Conservation (phyloP, 2,797 vertebrate species). For the Falco peregrinus region DNA sequence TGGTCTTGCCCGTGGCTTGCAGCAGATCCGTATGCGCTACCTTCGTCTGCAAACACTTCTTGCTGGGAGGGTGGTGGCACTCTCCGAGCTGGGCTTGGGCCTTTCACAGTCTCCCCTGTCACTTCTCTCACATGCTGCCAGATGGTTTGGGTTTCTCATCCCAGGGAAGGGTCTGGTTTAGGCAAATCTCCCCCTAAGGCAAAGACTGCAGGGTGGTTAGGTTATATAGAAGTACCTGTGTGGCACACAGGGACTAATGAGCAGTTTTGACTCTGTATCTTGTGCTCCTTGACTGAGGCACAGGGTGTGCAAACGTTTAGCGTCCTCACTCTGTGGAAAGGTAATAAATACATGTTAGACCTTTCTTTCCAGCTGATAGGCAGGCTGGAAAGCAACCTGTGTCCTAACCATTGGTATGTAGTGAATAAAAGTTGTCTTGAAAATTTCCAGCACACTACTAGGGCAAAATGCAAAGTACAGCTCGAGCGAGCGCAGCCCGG, state of each 20-base stretch:
- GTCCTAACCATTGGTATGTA: neutral
- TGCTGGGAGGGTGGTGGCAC: neutral
- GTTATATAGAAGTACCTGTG: rapidly evolving
- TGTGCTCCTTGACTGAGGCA: neutral
- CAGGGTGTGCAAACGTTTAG: neutral
- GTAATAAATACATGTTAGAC: rapidly evolving
- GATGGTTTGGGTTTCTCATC: neutral
- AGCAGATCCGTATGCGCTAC: neutral
- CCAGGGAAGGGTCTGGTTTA: neutral
- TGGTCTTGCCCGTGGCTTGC: neutral
- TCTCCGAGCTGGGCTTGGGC: neutral
- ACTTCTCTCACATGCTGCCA: neutral
- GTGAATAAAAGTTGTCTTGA: neutral
- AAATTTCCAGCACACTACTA: neutral
- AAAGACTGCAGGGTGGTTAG: neutral
- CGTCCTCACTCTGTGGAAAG: neutral
- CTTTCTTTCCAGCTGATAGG: neutral
- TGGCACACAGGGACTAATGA: neutral
- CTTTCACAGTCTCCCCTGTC: neutral
- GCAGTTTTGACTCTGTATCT: neutral
- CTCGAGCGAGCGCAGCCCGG: rapidly evolving
- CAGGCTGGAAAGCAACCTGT: neutral
- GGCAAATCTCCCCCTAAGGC: neutral
- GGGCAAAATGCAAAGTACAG: neutral
- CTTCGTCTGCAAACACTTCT: neutral